Percentiles rank a stretch among this genome's conserved stretches.
Conservation (phyloP, 2,888 invertebrate genomes). For the Oscheius myriophilus region DNA sequence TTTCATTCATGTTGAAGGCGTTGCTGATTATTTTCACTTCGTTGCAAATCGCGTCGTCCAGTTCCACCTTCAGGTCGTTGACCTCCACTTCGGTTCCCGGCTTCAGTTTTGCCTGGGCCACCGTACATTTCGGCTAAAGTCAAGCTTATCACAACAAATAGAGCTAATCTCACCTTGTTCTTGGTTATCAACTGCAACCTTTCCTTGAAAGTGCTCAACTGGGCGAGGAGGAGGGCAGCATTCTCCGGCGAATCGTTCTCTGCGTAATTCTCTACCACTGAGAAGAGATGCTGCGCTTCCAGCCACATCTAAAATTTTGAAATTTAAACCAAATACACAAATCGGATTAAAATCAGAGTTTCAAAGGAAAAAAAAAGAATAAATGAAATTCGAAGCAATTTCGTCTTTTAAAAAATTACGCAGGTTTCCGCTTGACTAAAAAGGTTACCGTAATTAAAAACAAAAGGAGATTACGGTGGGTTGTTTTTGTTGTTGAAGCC, state of each 20-base stretch:
- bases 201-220: slow-evolving; percentile 2
- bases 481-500: too few relatives aligned
- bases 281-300: slow-evolving; percentile 22
- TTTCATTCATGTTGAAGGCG: slow-evolving; percentile 47
- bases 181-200: slow-evolving; percentile 11
- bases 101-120: not conserved
- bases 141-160: not conserved
- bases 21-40: slow-evolving; percentile 51
- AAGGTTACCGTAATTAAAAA: too few relatives aligned
- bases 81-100: slow-evolving; percentile 7
- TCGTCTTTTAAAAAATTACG: slow-evolving; percentile 16
- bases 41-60: slow-evolving; percentile 6
- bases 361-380: not conserved
- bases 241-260: not conserved
- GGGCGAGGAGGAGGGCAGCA: slow-evolving; percentile 1
- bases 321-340: not conserved
- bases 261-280: slow-evolving; percentile 8
- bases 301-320: slow-evolving; percentile 13
- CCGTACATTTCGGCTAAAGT: slow-evolving; percentile 22
- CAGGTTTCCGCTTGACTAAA: too few relatives aligned
- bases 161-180: slow-evolving; percentile 5
- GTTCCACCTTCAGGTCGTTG: slow-evolving; percentile 3
- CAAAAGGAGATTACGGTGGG: too few relatives aligned
- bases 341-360: too few relatives aligned
- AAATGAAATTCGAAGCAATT: slow-evolving; percentile 6